These are phyloP conservation scores for Xenopus laevis DNA, from an alignment of 2,113 vertebrate genomes.

Conservation along the genomic window DNA sequence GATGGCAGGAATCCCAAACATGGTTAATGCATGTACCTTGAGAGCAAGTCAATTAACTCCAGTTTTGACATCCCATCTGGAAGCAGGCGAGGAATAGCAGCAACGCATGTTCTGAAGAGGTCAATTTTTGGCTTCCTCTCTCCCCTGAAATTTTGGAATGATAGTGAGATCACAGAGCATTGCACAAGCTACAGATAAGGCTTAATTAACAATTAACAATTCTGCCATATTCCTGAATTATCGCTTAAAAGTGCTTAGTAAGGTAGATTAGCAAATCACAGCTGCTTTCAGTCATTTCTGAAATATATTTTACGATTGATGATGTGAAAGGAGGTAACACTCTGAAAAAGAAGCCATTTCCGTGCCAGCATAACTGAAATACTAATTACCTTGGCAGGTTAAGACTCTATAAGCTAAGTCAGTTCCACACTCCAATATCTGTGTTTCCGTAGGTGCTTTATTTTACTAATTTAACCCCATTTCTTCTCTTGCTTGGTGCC, in stretches of 20 bases:
- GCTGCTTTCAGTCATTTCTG: neutral
- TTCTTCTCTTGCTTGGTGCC: too few species aligned
- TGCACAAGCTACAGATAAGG: slow-evolving; percentile 24
- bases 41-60: slow-evolving; percentile 90
- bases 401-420: too few species aligned
- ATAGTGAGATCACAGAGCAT: slow-evolving; percentile 34
- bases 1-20: neutral
- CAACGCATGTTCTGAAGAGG: slow-evolving; percentile 94
- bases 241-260: neutral
- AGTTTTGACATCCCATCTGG: slow-evolving; percentile 97
- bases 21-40: slow-evolving; percentile 69
- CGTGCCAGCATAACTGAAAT: too few species aligned
- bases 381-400: too few species aligned
- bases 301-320: slow-evolving; percentile 13
- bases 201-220: slow-evolving; percentile 10
- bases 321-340: slow-evolving; percentile 2
- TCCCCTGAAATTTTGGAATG: slow-evolving; percentile 70
- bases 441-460: too few species aligned
- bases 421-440: too few species aligned
- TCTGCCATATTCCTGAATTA: slow-evolving; percentile 21
- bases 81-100: slow-evolving; percentile 92
- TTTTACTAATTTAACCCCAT: too few species aligned
- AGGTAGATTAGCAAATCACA: neutral
- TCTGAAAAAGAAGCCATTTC: too few species aligned
- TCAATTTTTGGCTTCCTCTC: slow-evolving; percentile 98